Evolutionary conservation across 2,113 vertebrate species (phyloP).

Genomic region (Strix aluco): DNA sequence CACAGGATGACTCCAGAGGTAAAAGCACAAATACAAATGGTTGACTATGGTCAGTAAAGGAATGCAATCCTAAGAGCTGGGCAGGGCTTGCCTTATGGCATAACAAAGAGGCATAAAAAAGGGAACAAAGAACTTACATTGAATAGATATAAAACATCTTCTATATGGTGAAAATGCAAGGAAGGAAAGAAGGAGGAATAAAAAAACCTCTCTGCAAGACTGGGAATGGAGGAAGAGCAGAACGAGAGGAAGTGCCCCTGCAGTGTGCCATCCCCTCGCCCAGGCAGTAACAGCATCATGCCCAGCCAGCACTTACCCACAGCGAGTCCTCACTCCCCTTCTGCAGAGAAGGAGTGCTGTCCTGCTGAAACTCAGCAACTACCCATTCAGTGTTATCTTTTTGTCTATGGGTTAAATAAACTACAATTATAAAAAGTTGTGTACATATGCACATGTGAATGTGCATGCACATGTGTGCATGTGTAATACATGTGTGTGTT

Average conservation of each 20-base stretch:
- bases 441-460: rapidly evolving
- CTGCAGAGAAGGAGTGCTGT: neutral
- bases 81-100: neutral
- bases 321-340: neutral
- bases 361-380: neutral
- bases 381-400: neutral
- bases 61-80: neutral
- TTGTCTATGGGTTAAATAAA: neutral
- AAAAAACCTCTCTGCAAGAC: rapidly evolving
- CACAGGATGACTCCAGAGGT: neutral
- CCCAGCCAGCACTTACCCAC: neutral
- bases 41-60: neutral
- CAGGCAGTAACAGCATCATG: neutral
- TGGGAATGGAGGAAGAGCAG: neutral
- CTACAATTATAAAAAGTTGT: neutral
- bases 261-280: neutral
- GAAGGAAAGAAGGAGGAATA: neutral
- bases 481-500: neutral
- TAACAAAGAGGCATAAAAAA: neutral
- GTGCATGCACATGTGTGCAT: rapidly evolving
- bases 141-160: neutral
- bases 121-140: neutral
- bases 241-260: neutral
- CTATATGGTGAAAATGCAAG: neutral
- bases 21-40: neutral